Conservation (phyloP, 2,888 invertebrate species). For the Linyphia triangularis region DNA sequence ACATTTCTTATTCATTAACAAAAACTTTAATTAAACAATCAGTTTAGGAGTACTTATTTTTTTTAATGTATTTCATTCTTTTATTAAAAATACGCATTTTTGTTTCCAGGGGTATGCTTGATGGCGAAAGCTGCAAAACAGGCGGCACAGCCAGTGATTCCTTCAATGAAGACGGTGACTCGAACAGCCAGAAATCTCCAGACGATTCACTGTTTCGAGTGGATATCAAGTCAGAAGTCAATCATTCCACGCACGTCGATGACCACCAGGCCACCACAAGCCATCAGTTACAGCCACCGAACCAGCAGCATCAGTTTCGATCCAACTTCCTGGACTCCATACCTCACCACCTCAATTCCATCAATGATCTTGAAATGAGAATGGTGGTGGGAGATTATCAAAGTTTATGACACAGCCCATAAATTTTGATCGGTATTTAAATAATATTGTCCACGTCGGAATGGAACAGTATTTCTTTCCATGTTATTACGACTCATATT, state of each 20-base stretch:
- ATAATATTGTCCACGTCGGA: not conserved
- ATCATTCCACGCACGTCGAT: conserved; percentile 27
- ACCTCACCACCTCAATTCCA: conserved; percentile 52
- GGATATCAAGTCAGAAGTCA: conserved; percentile 59
- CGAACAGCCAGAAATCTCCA: conserved; percentile 59
- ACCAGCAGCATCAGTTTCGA: conserved; percentile 40
- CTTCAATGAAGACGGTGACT: conserved; percentile 64
- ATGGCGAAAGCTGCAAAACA: conserved; percentile 49
- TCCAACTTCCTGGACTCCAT: conserved; percentile 56
- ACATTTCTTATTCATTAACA: too few relatives aligned
- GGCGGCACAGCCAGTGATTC: conserved; percentile 62
- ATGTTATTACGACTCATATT: not conserved
- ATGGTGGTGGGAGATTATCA: conserved; percentile 60
- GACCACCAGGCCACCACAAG: conserved; percentile 56
- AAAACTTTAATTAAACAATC: too few relatives aligned
- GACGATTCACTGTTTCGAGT: conserved; percentile 53
- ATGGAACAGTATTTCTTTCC: not conserved
- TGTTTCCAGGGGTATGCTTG: conserved; percentile 45
- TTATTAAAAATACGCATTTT: not conserved
- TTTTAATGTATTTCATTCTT: too few relatives aligned
- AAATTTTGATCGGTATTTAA: not conserved
- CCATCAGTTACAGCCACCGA: conserved; percentile 26
- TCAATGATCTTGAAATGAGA: conserved; percentile 61
- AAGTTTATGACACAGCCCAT: conserved; percentile 68
- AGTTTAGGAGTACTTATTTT: too few relatives aligned